Conservation (phyloP, 2,113 vertebrate species). For the Raja brachyura region DNA sequence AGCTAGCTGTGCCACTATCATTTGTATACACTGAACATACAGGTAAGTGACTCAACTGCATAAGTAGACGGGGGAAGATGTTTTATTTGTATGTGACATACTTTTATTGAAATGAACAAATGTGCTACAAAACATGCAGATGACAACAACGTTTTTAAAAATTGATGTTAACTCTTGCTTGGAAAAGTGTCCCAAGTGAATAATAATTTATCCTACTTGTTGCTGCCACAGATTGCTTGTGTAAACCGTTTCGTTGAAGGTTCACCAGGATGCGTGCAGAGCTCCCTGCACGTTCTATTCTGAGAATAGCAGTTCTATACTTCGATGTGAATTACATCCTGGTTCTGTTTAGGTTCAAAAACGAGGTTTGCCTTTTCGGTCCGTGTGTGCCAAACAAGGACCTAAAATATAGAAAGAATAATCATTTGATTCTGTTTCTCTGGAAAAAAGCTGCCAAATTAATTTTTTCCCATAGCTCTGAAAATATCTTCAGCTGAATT, state of each 20-base stretch:
- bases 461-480: neutral
- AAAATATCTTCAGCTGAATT: neutral
- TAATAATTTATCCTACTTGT: conserved; percentile 43
- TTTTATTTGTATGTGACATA: conserved; percentile 36
- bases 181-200: conserved; percentile 25
- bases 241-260: neutral
- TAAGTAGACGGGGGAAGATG: neutral
- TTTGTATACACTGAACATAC: conserved; percentile 48
- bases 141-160: neutral
- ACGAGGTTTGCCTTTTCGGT: conserved; percentile 91
- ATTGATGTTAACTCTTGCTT: neutral
- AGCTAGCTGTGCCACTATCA: neutral
- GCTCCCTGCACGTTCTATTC: neutral
- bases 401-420: conserved; percentile 55
- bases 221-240: conserved; percentile 43
- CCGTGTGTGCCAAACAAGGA: conserved; percentile 96
- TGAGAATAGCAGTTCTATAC: conserved; percentile 56
- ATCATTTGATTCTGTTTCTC: neutral
- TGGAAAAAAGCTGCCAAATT: neutral
- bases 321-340: conserved; percentile 84
- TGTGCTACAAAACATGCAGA: conserved; percentile 31
- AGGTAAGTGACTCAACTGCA: conserved; percentile 39
- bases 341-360: conserved; percentile 82
- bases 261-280: neutral
- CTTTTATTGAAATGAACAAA: conserved; percentile 41